Evolutionary conservation across 1,140 invertebrate genomes (phyloP).

Genomic region (Eurosta solidaginis): DNA sequence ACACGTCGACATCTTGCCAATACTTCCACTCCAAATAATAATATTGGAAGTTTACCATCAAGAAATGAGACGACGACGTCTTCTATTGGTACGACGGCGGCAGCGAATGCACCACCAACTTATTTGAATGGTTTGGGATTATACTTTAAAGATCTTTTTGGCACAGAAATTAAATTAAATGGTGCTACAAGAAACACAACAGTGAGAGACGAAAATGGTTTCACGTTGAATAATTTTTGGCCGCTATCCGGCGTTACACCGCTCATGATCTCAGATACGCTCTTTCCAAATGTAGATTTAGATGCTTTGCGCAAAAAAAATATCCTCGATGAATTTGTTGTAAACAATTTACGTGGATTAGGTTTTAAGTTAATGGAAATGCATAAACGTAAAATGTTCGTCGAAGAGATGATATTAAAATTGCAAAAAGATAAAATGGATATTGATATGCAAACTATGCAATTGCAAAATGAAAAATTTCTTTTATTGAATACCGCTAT

Average conservation of each 20-base stretch:
- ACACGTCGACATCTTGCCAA: too few species aligned
- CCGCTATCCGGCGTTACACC: too few species aligned
- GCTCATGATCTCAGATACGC: not conserved
- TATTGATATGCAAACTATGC: constrained; percentile 44
- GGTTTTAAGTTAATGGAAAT: constrained; percentile 51
- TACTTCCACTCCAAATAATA: too few species aligned
- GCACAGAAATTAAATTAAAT: too few species aligned
- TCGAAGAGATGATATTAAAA: constrained; percentile 56
- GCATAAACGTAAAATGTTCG: constrained; percentile 47
- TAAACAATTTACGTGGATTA: constrained; percentile 46
- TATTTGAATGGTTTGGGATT: too few species aligned
- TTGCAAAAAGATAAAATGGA: constrained; percentile 54
- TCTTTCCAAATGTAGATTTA: constrained; percentile 32
- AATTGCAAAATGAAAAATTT: constrained; percentile 52
- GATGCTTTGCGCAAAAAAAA: constrained; percentile 28
- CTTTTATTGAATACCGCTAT: constrained; percentile 41
- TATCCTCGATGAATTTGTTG: constrained; percentile 35
- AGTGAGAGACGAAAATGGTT: not conserved
- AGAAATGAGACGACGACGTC: too few species aligned
- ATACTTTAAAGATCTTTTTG: too few species aligned
- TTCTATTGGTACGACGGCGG: too few species aligned
- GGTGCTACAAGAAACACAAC: too few species aligned
- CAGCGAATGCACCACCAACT: too few species aligned
- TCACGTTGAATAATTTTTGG: too few species aligned
- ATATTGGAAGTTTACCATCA: not conserved